Base-by-base conservation (phyloP, 1,140 invertebrate species). In the Brachionus calyciflorus region DNA sequence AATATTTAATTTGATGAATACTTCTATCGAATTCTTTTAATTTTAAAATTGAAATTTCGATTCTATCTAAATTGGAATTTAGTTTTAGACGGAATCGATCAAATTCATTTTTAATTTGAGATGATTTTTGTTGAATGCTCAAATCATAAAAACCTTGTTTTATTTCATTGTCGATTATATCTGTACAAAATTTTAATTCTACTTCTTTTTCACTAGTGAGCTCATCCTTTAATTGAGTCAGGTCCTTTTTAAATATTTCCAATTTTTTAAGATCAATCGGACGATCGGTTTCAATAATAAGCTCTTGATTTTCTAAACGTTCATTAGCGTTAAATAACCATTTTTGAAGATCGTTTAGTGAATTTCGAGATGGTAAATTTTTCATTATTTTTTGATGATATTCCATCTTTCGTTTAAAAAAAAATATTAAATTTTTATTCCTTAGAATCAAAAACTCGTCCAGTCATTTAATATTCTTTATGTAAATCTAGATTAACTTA, bases 141-240 rank as follows among this genome's bases (percentile, higher is more conserved):
- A 73, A 73, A 30, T 73, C 69, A 17, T 51, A 73, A 37, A 73
- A 73, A 28, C 69, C 69, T 30, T 73, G 46, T 9, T 51, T 26
- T 17, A n/a, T 46, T 41, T 73, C 69, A 12, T 51, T 37, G 2
- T 73, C 69, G 19, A 73, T 73, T 40, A 37, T 21, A 10, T 55
- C 51, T 0, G 17, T 19, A 12, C 30, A 21, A 21, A 55, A 73
- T 37, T 55, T 51, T n/a, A 73, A 51, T 14, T 49, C 46, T 3
- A 49, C n/a, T 37, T 49, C 69, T 55, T 41, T 37, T 49, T 73
- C 69, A 17, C 41, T 55, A 3, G 33, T 17, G 10, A 73, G 10
- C 17, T 73, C 26, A n/a, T 49, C 51, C 51, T 24, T 73, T 10
- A 73, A 7, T 1, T 33, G 30, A 3, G 14, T 3, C 9, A 73